Base-by-base conservation (phyloP, 2,888 invertebrate species). In the Ametastegia equiseti region DNA sequence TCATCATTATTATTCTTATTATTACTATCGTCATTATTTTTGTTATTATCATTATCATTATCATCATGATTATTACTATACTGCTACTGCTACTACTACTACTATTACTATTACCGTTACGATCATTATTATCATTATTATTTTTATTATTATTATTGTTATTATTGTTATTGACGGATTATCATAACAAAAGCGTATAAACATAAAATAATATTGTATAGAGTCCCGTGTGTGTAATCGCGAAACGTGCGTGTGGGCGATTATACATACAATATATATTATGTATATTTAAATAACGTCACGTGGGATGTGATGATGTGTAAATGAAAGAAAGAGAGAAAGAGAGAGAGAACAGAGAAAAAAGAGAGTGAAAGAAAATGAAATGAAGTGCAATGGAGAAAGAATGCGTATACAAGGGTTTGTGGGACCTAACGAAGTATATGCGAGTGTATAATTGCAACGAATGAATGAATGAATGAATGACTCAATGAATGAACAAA, bases 361-460 rank as follows among this genome's bases (percentile, higher is more conserved):
- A 85, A 7, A 80, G 19, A 9, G 63, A 82, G 7, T 82, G 82
- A 1, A 85, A 86, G n/a, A 81, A 60, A 5, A 54, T 54, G n/a
- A 23, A 9, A 42, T 42, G 1, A 80, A 75, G 5, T 85, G 86
- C n/a, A n/a, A n/a, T n/a, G n/a, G n/a, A n/a, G n/a, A n/a, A 86
- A 79, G 83, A 13, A 81, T 73, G 33, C n/a, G 67, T 80, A 30
- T 82, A 84, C 42, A 30, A 57, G 75, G 42, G 4, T 67, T 67
- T 6, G 67, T 39, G 36, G 23, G 39, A 67, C 39, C 19, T 45
- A 11, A n/a, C 6, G 71, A 42, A 47, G 45, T 45, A 27, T 39
- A 54, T 23, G 27, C 1, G 71, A 47, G 47, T 47, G 71, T 27
- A n/a, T n/a, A 71, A 82, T 78, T 50, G 73, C 23, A 50, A 81